These are phyloP conservation scores for Engraulis encrasicolus DNA, from an alignment of 2,113 vertebrate genomes.

Conservation along the genomic window DNA sequence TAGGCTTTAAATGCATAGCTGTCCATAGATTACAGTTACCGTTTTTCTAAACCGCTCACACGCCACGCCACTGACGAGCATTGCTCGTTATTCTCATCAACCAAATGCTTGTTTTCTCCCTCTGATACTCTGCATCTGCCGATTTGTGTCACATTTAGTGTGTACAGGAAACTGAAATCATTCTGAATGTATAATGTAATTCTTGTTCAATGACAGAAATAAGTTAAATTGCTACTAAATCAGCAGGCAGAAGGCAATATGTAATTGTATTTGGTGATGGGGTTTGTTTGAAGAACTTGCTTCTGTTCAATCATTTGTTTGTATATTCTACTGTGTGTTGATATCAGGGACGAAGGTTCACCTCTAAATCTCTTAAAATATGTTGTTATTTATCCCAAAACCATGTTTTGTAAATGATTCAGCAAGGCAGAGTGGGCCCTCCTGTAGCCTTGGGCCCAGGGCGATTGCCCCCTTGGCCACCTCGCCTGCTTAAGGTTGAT, in stretches of 20 bases:
- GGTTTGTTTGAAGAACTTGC: neutral
- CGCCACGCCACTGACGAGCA: neutral
- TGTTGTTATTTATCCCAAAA: too few species aligned
- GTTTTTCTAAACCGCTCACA: neutral
- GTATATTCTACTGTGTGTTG: neutral
- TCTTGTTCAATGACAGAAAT: neutral
- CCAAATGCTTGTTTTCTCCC: neutral
- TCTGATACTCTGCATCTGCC: neutral
- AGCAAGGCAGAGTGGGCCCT: too few species aligned
- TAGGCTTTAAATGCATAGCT: neutral
- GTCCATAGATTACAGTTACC: neutral
- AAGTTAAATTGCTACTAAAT: too few species aligned
- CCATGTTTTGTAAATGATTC: too few species aligned
- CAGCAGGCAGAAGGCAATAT: neutral
- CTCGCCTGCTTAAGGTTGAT: too few species aligned
- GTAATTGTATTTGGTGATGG: neutral
- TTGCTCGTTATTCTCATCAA: neutral
- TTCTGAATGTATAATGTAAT: neutral
- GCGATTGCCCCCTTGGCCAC: too few species aligned
- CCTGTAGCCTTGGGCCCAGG: too few species aligned
- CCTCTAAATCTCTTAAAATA: too few species aligned
- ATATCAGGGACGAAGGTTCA: too few species aligned
- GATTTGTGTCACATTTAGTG: neutral
- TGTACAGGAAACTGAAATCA: neutral
- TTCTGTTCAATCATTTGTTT: neutral